Base-by-base conservation (phyloP, 2,888 invertebrate species). In the Pocota personata region DNA sequence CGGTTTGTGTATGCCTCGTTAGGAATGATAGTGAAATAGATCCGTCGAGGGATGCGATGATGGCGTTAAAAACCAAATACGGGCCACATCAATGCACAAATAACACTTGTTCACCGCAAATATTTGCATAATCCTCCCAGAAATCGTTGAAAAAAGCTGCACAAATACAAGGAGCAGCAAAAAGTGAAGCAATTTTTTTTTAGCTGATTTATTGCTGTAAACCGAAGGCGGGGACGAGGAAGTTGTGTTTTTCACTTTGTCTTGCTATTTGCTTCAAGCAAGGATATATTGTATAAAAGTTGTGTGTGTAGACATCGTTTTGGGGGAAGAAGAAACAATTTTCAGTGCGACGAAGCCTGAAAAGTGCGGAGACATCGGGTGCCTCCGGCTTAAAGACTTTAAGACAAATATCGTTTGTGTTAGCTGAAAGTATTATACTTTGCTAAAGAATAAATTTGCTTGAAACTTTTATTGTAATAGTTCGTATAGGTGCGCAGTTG, bases 81-180 rank as follows among this genome's bases (percentile, higher is more conserved):
- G 46, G 21, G 19, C 67, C 57, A 64, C 69, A 84, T 71, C 79
- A 78, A 67, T 78, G 64, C 78, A 73, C 40, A 66, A 84, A 71
- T 71, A 71, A 71, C 62, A 75, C 79, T 80, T 80, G 79, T 75
- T 84, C 75, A 66, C 75, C 58, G 58, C 84, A 84, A 84, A 84
- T 84, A 84, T 84, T 80, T 84, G 84, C 84, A 80, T 84, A 84
- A 71, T 58, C 79, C 75, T 76, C 64, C 12, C 32, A 75, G 69
- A 69, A 75, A 52, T 76, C 43, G 73, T 60, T 30, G 62, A 46
- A 35, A 55, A 52, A 40, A 5, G 57, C 75, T 16, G 35, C 48
- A 27, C 8, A 52, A 32, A 46, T 19, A 58, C 64, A 64, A 55
- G 43, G 57, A 69, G 58, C 66, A 30, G 16, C 19, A 66, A 35